Evolutionary conservation across 2,797 vertebrate genomes (phyloP).

Genomic region (Etheostoma nigrum): DNA sequence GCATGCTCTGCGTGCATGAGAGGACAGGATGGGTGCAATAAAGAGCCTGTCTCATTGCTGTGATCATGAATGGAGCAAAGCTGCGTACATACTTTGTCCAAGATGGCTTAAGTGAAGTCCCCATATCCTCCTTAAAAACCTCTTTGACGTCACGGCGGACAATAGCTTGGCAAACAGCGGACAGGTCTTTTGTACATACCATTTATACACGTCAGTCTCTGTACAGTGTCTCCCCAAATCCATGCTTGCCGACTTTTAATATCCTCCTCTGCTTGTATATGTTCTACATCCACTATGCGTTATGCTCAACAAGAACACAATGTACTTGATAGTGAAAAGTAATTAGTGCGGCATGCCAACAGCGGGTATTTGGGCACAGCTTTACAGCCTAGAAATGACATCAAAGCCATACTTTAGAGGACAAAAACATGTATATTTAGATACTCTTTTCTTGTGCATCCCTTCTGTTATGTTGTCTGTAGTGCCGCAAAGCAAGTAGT

Average conservation of each 20-base stretch:
- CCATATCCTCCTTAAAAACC: conserved; percentile 50
- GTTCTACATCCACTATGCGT: conserved; percentile 60
- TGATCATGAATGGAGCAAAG: conserved; percentile 54
- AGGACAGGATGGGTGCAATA: conserved; percentile 35
- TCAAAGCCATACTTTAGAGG: conserved; percentile 80
- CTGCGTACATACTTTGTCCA: conserved; percentile 14
- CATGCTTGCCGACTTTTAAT: conserved; percentile 52
- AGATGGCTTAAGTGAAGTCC: conserved; percentile 55
- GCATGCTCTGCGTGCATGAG: conserved; percentile 52
- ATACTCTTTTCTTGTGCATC: conserved; percentile 60
- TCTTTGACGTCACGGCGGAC: conserved; percentile 48
- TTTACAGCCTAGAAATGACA: conserved; percentile 72
- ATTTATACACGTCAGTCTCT: conserved; percentile 48
- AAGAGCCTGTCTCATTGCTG: conserved; percentile 43
- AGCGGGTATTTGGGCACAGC: conserved; percentile 59
- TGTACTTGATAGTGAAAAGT: conserved; percentile 61
- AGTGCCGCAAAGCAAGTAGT: conserved; percentile 36
- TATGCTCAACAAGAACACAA: conserved; percentile 65
- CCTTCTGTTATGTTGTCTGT: conserved; percentile 58
- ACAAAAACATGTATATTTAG: conserved; percentile 68
- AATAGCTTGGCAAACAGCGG: conserved; percentile 43
- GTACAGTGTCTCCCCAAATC: conserved; percentile 55
- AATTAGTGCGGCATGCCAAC: conserved; percentile 46
- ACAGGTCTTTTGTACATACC: conserved; percentile 60
- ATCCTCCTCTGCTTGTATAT: conserved; percentile 51